Evolutionary conservation across 2,797 vertebrate species (phyloP).

Genomic region (Lepilemur septentrionalis): DNA sequence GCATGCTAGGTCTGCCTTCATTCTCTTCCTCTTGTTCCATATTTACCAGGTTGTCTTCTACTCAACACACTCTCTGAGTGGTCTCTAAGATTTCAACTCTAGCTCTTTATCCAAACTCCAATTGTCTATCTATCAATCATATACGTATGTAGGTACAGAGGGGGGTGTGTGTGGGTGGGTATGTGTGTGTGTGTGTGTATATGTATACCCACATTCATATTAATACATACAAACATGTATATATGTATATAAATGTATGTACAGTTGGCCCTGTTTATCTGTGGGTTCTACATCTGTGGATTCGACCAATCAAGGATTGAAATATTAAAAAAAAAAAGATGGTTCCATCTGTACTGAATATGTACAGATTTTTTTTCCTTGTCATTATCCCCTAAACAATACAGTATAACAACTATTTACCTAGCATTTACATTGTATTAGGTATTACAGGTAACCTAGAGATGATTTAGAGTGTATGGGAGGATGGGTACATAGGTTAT

Average conservation of each 20-base stretch:
- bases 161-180: no score
- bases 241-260: not conserved
- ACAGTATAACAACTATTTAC: not conserved
- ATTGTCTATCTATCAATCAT: not conserved
- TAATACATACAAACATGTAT: not conserved
- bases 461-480: not conserved
- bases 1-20: not conserved
- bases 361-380: not conserved
- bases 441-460: not conserved
- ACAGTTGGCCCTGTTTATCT: not conserved
- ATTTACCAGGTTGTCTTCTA: not conserved
- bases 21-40: not conserved
- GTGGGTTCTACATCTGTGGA: not conserved
- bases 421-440: not conserved
- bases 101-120: not conserved
- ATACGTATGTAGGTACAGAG: no score
- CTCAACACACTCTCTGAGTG: not conserved
- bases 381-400: not conserved
- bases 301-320: not conserved
- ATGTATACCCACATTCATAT: not conserved
- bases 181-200: no score
- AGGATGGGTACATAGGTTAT: not conserved
- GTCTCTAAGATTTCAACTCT: not conserved
- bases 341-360: not conserved
- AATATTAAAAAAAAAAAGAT: not conserved